Conservation (phyloP, 2,113 vertebrate genomes). For the Prinia subflava region DNA sequence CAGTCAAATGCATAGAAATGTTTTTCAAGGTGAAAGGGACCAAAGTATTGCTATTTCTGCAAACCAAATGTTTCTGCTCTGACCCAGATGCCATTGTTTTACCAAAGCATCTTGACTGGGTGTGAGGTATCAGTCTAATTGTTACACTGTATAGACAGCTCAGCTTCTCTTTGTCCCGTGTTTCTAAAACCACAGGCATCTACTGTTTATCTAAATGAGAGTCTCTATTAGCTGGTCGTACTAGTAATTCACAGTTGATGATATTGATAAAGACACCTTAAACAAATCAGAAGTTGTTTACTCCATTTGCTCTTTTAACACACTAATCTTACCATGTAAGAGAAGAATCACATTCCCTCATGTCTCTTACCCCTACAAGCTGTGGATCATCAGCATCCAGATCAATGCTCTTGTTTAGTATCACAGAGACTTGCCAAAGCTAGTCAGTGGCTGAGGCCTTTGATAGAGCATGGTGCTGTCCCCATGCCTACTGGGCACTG, state of each 20-base stretch:
- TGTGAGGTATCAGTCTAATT: background rate
- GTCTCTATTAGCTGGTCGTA: background rate
- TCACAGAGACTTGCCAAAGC: background rate
- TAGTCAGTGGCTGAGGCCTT: background rate
- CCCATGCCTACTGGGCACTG: background rate
- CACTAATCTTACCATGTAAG: background rate
- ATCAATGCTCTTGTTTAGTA: background rate
- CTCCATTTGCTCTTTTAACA: background rate
- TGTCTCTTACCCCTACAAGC: background rate
- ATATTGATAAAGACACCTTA: background rate
- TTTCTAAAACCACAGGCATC: background rate
- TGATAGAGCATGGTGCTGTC: background rate
- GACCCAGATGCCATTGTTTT: background rate
- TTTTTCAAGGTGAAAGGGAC: constrained; percentile 7
- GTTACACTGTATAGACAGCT: background rate
- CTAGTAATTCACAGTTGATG: background rate
- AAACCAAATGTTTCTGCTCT: background rate
- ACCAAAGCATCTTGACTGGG: background rate
- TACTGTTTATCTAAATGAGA: background rate
- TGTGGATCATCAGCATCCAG: background rate
- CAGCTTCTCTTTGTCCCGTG: background rate
- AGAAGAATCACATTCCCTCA: background rate
- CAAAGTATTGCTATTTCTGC: background rate
- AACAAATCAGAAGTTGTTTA: background rate
- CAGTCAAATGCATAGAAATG: background rate